Conservation (phyloP, 2,113 vertebrate species). For the Pseudorectes ferrugineus region DNA sequence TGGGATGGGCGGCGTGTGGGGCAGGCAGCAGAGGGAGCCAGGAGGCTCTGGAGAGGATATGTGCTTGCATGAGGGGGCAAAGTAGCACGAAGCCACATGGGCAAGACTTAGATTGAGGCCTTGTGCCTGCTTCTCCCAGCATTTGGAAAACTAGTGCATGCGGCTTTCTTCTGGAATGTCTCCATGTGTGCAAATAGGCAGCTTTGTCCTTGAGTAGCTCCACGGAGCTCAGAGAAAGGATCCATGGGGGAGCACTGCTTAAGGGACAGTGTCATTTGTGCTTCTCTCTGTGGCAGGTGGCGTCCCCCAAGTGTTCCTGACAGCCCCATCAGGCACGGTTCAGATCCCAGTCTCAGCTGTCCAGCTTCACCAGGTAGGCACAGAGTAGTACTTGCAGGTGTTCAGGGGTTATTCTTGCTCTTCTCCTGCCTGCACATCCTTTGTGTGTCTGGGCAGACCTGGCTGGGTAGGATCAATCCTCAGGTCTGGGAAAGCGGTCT, state of each 20-base stretch:
- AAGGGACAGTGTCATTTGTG: neutral
- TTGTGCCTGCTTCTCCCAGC: neutral
- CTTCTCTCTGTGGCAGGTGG: slow-evolving; percentile 73
- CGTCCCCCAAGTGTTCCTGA: slow-evolving; percentile 94
- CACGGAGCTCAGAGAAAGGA: neutral
- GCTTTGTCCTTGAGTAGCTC: neutral
- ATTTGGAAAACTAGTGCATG: neutral
- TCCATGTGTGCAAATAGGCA: neutral
- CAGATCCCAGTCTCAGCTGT: slow-evolving; percentile 97
- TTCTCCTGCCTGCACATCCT: neutral
- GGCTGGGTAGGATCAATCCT: neutral
- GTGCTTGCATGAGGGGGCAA: neutral
- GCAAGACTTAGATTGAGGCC: neutral
- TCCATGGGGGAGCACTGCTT: neutral
- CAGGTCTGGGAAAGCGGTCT: neutral
- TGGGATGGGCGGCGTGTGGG: neutral
- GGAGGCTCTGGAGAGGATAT: neutral
- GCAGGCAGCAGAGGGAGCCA: neutral
- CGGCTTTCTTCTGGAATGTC: neutral
- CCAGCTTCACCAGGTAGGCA: slow-evolving; percentile 94
- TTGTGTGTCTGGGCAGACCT: neutral
- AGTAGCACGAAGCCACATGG: neutral
- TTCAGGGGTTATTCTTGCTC: neutral
- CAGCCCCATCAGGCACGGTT: slow-evolving; percentile 90
- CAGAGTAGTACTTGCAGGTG: neutral